Percentiles rank a stretch among this genome's conserved stretches.
These are phyloP conservation scores for Drosophila kikkawai DNA, from an alignment of 1,140 invertebrate species.

Conservation along the genomic window DNA sequence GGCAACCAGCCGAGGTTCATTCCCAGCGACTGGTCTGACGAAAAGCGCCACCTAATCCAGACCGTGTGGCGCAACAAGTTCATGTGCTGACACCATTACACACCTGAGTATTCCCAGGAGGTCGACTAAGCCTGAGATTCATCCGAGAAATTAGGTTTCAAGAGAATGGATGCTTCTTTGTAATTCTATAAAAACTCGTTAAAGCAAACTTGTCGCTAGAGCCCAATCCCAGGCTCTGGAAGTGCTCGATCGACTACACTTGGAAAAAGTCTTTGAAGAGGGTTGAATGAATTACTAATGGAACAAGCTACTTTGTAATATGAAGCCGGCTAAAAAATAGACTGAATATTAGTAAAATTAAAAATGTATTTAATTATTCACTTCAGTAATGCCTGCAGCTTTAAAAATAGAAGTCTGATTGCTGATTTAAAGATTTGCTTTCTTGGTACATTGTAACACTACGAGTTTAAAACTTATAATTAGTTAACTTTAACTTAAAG, in stretches of 20 bases:
- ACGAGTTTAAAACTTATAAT: no score
- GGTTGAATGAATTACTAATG: not conserved
- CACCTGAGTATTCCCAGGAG: not conserved
- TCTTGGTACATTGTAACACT: no score
- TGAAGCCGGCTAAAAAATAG: not conserved
- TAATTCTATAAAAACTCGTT: not conserved
- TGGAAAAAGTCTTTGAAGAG: not conserved
- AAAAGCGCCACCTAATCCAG: constrained; percentile 3
- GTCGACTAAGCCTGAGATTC: not conserved
- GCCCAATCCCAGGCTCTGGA: not conserved
- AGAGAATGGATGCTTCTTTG: not conserved
- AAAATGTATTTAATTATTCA: no score
- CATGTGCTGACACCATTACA: constrained; percentile 22
- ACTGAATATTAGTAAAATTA: not conserved
- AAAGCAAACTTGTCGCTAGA: not conserved
- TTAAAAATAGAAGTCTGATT: no score
- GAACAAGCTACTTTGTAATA: not conserved
- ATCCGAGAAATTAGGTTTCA: no score
- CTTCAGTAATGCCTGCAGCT: no score
- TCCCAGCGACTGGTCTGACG: not conserved
- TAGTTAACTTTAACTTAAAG: no score
- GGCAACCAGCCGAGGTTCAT: not conserved
- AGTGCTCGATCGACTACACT: not conserved
- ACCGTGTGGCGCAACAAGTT: constrained; percentile 44
- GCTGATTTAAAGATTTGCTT: no score